Conservation (phyloP, 2,888 invertebrate species). For the Kuschelorhynchus macadamiae region DNA sequence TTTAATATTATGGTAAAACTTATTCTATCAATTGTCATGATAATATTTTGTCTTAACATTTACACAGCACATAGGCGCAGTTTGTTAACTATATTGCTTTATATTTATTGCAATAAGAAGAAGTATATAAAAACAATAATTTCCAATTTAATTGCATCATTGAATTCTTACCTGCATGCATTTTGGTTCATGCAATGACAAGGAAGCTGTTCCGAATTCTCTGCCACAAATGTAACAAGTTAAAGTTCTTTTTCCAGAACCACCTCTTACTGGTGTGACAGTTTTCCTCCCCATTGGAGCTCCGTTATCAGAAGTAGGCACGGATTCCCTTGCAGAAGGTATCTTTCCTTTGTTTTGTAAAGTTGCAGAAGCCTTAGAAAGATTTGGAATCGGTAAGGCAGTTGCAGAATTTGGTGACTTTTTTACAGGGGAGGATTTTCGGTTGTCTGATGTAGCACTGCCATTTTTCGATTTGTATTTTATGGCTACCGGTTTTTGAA, state of each 20-base stretch:
- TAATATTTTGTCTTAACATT: too few species aligned
- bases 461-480: conserved; percentile 65
- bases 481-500: conserved; percentile 71
- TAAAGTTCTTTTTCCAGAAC: conserved; percentile 63
- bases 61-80: too few species aligned
- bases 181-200: conserved; percentile 74
- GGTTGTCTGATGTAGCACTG: conserved; percentile 40
- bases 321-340: background rate
- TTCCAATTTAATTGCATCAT: too few species aligned
- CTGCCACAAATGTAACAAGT: conserved; percentile 77
- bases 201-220: conserved; percentile 77
- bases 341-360: conserved; percentile 1
- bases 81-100: too few species aligned
- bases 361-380: conserved; percentile 10
- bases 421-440: conserved; percentile 39
- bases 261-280: conserved; percentile 34
- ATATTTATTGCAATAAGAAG: too few species aligned
- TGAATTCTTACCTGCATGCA: conserved; percentile 72
- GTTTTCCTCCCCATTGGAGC: conserved; percentile 24
- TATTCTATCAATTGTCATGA: too few species aligned
- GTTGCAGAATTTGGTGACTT: conserved; percentile 15
- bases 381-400: conserved; percentile 11
- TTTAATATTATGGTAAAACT: too few species aligned
- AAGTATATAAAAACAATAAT: too few species aligned
- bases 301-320: conserved; percentile 14